A percentile compares a stretch with the other conserved stretches of the same genome.
These are phyloP conservation scores for Crotalus tigris DNA, from an alignment of 2,113 vertebrate species.

Conservation along the genomic window DNA sequence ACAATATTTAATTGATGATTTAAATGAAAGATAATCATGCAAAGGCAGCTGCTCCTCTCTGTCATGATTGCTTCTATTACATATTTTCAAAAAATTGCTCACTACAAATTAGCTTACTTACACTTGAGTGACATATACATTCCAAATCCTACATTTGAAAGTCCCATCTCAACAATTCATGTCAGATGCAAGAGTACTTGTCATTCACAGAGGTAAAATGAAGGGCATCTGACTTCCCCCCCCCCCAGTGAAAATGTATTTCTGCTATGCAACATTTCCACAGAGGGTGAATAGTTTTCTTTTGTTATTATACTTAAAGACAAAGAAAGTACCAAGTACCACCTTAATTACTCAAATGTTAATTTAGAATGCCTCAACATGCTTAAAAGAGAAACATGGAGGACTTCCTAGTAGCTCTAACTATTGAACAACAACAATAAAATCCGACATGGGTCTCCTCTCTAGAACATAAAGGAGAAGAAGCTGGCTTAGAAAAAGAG, in stretches of 20 bases:
- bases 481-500: background rate
- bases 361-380: background rate
- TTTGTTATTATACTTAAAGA: background rate
- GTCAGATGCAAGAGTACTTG: background rate
- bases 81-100: constrained; percentile 3
- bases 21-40: background rate
- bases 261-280: background rate
- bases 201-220: background rate
- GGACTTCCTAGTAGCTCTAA: too few species aligned
- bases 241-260: constrained; percentile 6
- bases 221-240: background rate
- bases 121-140: background rate
- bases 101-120: constrained; percentile 17
- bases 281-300: background rate
- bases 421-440: accelerated
- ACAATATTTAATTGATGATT: background rate
- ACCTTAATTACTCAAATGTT: background rate
- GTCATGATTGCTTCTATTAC: background rate
- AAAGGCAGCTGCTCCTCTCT: constrained; percentile 17
- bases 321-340: background rate
- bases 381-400: background rate
- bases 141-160: background rate
- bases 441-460: background rate
- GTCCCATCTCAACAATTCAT: constrained; percentile 24
- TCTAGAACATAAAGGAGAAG: background rate